A percentile compares a stretch with the other conserved stretches of the same genome.
phyloP scores from a whole-genome alignment of 1,140 invertebrate species.

The Nixonia krombeini region DNA sequence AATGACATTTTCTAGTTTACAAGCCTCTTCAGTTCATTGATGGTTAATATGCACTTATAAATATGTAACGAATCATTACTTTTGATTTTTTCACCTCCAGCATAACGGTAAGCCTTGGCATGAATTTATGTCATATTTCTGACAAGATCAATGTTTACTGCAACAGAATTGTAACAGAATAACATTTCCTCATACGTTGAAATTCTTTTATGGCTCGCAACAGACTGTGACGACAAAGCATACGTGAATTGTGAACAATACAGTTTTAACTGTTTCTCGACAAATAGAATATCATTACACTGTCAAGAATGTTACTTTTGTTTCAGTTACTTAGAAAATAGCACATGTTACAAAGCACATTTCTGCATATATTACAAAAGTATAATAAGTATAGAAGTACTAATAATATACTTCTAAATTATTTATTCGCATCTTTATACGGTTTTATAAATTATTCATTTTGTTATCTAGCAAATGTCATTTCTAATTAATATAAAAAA shows the following conservation, averaged over 20 bases:
- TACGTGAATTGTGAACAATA: slow-evolving; percentile 33
- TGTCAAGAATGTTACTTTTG: no score
- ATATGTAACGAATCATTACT: slow-evolving; percentile 21
- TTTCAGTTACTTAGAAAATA: no score
- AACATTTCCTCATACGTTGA: slow-evolving; percentile 29
- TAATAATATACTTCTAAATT: no score
- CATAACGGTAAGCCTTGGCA: slow-evolving; percentile 26
- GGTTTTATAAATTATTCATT: no score
- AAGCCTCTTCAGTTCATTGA: neutral
- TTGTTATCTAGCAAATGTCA: no score
- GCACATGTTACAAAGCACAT: no score
- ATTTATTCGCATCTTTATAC: no score
- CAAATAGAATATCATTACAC: slow-evolving; percentile 6
- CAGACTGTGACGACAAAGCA: slow-evolving; percentile 38
- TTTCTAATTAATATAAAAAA: no score
- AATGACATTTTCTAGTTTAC: no score
- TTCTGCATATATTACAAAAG: no score
- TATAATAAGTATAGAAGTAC: no score
- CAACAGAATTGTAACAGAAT: slow-evolving; percentile 25
- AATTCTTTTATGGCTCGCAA: slow-evolving; percentile 28
- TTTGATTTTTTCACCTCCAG: slow-evolving; percentile 27
- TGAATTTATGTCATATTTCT: slow-evolving; percentile 29
- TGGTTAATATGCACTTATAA: slow-evolving; percentile 4
- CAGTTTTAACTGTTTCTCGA: slow-evolving; percentile 36
- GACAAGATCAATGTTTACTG: slow-evolving; percentile 41